Evolutionary conservation across 2,113 vertebrate genomes (phyloP).

Genomic region (Propithecus coquereli): DNA sequence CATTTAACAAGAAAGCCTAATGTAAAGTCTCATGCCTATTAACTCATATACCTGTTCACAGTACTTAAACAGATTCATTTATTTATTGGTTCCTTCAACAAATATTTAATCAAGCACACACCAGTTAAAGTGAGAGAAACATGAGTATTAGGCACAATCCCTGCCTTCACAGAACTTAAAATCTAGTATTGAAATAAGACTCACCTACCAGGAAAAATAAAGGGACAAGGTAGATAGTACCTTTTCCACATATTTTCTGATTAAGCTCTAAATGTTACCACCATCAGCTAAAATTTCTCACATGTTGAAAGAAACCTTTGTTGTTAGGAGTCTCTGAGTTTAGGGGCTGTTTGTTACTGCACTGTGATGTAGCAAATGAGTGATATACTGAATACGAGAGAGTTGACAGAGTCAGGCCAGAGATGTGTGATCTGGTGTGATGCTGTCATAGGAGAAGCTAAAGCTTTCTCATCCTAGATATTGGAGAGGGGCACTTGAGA

Average conservation of each 20-base stretch:
- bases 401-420: not conserved
- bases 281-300: not conserved
- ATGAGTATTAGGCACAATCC: not conserved
- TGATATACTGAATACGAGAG: not conserved
- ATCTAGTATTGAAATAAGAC: constrained; percentile 15
- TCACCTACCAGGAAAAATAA: not conserved
- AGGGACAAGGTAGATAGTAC: not conserved
- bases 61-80: constrained; percentile 48
- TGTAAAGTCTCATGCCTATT: constrained; percentile 64
- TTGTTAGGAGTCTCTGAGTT: not conserved
- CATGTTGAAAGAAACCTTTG: not conserved
- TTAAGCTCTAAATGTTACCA: not conserved
- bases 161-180: constrained; percentile 58
- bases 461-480: not conserved
- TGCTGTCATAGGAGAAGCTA: not conserved
- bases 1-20: constrained; percentile 43
- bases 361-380: not conserved
- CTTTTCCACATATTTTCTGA: constrained; percentile 12
- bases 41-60: constrained; percentile 53
- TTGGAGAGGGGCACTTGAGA: not conserved
- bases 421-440: not conserved
- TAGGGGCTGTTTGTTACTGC: not conserved
- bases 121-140: not conserved
- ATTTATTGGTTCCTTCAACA: constrained; percentile 49
- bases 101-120: constrained; percentile 43